Base-by-base conservation (phyloP, 1,140 invertebrate genomes). In the Probaryconus sp. region DNA sequence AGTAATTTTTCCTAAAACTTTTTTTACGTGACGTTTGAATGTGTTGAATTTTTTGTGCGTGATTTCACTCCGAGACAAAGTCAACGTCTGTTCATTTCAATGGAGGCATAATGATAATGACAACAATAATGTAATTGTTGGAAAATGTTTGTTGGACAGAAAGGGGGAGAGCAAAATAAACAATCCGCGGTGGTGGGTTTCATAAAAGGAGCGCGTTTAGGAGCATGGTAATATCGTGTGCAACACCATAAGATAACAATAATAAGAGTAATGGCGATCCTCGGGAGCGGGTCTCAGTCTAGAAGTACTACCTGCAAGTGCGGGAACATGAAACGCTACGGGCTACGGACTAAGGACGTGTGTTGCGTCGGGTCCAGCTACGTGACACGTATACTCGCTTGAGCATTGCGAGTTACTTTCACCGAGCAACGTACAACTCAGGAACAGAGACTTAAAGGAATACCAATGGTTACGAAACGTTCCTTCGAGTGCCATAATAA, bases 381-480 rank as follows among this genome's bases (percentile, higher is more conserved):
- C 61, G 63, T 24, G 63, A 68, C 63, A 37, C 51, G 65, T 69
- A 51, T 45, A 50, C 28, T 21, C 24, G 14, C 31, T 13, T 14
- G 11, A 28, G 2, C 11, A 38, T 28, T 16, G 17, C 14, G 24
- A 42, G 30, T 47, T 53, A 71, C 68, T 71, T 63, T 71, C 68
- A 71, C 68, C 58, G 50, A 5, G 20, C 43, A 24, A 20, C 37
- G n/a, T 18, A 2, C 42, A n/a, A n/a, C n/a, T n/a, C n/a, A 2
- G 43, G 10, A 30, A n/a, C 3, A 50, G 14, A 30, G 9, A 11
- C 9, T 28, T 17, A 16, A 38, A 38, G 16, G 47, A 47, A 69
- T 43, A 33, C 55, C 33, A 33, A 63, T 70, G 38, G 56, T 70
- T 70, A 53, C 67, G 69, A 73, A 73, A 65, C 45, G 53, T 58